Conservation (phyloP, 2,888 invertebrate genomes). For the Cabera pusaria region DNA sequence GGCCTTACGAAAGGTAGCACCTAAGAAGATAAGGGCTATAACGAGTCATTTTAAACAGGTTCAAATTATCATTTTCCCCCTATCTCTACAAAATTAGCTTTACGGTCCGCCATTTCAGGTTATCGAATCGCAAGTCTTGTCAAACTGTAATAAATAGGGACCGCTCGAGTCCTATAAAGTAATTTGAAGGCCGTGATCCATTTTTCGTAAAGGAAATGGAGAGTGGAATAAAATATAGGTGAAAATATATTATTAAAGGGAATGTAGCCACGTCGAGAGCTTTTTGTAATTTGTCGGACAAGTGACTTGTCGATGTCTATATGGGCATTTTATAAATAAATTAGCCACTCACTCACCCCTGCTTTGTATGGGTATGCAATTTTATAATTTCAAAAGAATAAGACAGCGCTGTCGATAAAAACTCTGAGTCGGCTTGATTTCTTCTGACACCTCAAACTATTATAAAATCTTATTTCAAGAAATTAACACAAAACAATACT, state of each 20-base stretch:
- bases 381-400: too few relatives aligned
- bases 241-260: slow-evolving; percentile 13
- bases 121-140: slow-evolving; percentile 24
- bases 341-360: too few relatives aligned
- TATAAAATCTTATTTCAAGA: too few relatives aligned
- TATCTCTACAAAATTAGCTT: slow-evolving; percentile 19
- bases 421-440: too few relatives aligned
- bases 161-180: slow-evolving; percentile 18
- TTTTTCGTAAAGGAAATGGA: slow-evolving; percentile 21
- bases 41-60: slow-evolving; percentile 16
- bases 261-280: too few relatives aligned
- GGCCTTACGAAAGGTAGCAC: slow-evolving; percentile 4
- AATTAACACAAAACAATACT: too few relatives aligned
- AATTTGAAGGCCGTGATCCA: slow-evolving; percentile 22
- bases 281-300: too few relatives aligned
- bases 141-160: slow-evolving; percentile 26
- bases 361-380: too few relatives aligned
- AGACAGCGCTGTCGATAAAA: too few relatives aligned
- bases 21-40: slow-evolving; percentile 3
- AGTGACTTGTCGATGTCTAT: not conserved
- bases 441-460: too few relatives aligned
- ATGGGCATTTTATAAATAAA: too few relatives aligned
- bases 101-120: slow-evolving; percentile 15
- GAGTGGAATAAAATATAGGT: slow-evolving; percentile 10
- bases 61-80: slow-evolving; percentile 17